These are phyloP conservation scores for Falco rusticolus DNA, from an alignment of 2,797 vertebrate species.

Conservation along the genomic window DNA sequence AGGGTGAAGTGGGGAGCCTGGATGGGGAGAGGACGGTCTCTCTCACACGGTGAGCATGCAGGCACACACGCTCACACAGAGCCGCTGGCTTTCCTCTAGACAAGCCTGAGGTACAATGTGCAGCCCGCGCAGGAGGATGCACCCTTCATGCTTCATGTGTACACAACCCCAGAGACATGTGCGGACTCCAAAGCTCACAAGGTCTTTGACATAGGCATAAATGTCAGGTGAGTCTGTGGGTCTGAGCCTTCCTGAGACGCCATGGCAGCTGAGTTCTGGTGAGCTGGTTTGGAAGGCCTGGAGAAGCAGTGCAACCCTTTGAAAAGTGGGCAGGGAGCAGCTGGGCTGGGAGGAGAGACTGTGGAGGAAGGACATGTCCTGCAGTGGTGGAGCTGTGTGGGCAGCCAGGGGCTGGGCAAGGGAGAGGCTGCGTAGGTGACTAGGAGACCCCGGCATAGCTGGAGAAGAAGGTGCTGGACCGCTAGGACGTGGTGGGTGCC, in stretches of 20 bases:
- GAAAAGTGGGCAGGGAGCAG: background rate
- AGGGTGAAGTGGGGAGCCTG: background rate
- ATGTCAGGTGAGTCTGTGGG: constrained; percentile 23
- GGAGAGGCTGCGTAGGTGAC: accelerated
- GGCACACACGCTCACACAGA: background rate
- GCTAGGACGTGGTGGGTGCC: background rate
- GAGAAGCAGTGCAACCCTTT: background rate
- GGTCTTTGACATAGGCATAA: constrained; percentile 44
- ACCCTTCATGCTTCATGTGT: background rate
- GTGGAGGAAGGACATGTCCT: background rate
- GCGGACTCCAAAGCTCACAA: constrained; percentile 23
- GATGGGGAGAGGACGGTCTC: background rate
- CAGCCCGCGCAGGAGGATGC: background rate
- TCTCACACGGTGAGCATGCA: accelerated
- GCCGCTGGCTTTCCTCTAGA: background rate
- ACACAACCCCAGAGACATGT: background rate
- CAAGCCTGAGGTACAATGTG: constrained; percentile 63
- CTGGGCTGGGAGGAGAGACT: background rate
- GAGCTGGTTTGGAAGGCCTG: background rate
- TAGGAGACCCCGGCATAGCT: background rate
- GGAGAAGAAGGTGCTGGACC: background rate
- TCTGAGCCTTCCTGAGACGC: background rate
- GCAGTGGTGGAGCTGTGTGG: background rate
- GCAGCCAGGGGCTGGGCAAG: background rate
- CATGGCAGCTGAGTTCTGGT: background rate